These are phyloP conservation scores for Druon quercuslanigerum DNA, from an alignment of 1,140 invertebrate genomes.

Conservation along the genomic window DNA sequence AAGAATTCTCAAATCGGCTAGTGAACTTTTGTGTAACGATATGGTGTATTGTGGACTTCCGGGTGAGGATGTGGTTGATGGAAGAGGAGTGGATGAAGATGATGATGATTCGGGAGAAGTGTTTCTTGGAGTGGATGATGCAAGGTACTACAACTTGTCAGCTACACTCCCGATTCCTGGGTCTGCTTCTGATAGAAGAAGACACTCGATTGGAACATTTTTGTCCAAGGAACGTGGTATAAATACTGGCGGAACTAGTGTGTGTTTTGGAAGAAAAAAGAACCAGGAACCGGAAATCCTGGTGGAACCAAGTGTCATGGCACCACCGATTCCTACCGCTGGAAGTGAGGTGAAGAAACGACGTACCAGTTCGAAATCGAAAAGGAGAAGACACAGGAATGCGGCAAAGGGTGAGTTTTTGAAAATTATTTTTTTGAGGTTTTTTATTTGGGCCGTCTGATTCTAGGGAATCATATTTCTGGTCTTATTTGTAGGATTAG, in stretches of 20 bases:
- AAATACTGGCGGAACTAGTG: conserved; percentile 27
- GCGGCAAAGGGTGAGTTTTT: conserved; percentile 53
- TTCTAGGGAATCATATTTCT: background rate
- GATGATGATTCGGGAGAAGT: conserved; percentile 68
- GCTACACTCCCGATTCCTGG: conserved; percentile 59
- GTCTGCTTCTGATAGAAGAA: conserved; percentile 59
- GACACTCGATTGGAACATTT: conserved; percentile 78
- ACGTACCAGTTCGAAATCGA: conserved; percentile 39
- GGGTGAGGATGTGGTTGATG: conserved; percentile 49
- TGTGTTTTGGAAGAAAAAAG: conserved; percentile 34
- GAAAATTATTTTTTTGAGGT: background rate
- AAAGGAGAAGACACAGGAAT: conserved; percentile 56
- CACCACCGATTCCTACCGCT: conserved; percentile 59
- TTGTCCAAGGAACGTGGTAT: conserved; percentile 60
- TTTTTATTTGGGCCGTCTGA: background rate
- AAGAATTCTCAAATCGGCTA: conserved; percentile 65
- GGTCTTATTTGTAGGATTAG: no score
- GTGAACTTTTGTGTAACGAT: conserved; percentile 70
- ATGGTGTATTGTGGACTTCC: conserved; percentile 70
- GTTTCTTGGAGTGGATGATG: conserved; percentile 69
- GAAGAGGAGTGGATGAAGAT: conserved; percentile 55
- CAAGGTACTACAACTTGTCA: conserved; percentile 76
- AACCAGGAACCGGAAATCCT: conserved; percentile 43
- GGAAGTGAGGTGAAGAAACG: conserved; percentile 49
- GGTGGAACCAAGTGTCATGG: conserved; percentile 52